Base-by-base conservation (phyloP, 2,888 invertebrate species). In the Melanchra persicariae region DNA sequence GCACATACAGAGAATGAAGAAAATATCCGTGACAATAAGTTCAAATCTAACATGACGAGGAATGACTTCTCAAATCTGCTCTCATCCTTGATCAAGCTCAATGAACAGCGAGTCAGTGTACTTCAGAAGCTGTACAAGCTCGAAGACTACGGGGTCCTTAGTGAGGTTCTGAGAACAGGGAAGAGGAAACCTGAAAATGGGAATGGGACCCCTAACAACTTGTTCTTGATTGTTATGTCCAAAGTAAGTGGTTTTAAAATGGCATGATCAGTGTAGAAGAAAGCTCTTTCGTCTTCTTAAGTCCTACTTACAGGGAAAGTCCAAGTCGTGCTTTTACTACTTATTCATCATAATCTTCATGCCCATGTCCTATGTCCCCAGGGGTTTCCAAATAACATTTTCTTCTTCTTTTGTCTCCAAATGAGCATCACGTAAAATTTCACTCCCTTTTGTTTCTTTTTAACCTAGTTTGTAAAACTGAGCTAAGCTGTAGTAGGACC, bases 31-130 rank as follows among this genome's bases (percentile, higher is more conserved):
- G 60, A 64, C 6, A 60, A 70, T 9, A 10, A 60, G 3, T 73
- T 84, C 58, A 58, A 79, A 49, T 74, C 59, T 10, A 70, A 84
- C 54, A 22, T 66, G 47, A 70, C 84, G 2, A 55, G 77, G 24
- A 70, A 45, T 43, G 70, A 77, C n/a, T 83, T 79, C 43, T 68
- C 74, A 0, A 72, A 79, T 12, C 82, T 84, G 2, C 70, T 84
- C 34, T 45, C 74, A 9, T 79, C 83, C n/a, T 49, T 84, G 24
- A 70, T 83, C 59, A 83, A 79, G 51, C 22, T 83, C 7, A 84
- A 84, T n/a, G 85, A 84, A 51, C 52, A 77, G 9, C 70, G 81
- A 34, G 47, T 79, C 26, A 66, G 30, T 15, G 60, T 73, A 1
- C 74, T 82, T 1, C 57, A 79, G 19, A 77, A 59, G 47, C 34